Evolutionary conservation across 2,113 vertebrate species (phyloP).

Genomic region (Sphaerodactylus townsendi): DNA sequence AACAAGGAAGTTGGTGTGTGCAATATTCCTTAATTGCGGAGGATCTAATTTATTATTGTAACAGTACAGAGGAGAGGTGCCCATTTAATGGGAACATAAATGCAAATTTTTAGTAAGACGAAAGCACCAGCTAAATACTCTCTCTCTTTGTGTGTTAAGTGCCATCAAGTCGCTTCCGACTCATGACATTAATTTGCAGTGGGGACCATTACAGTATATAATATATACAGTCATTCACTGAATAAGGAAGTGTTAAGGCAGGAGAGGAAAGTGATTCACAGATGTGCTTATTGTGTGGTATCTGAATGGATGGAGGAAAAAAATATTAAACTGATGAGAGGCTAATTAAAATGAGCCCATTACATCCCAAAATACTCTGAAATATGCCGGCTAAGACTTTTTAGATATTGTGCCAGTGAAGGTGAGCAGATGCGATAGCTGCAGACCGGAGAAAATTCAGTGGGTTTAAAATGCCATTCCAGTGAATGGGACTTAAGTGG

Average conservation of each 20-base stretch:
- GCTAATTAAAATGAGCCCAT: constrained; percentile 55
- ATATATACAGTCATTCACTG: constrained; percentile 50
- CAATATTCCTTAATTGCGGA: constrained; percentile 39
- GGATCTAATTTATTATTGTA: constrained; percentile 51
- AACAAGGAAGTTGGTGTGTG: constrained; percentile 5
- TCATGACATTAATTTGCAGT: constrained; percentile 51
- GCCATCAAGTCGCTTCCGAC: too few relatives aligned
- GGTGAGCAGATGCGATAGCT: neutral
- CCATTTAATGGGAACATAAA: constrained; percentile 47
- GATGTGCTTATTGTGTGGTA: constrained; percentile 55
- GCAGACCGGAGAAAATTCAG: constrained; percentile 18
- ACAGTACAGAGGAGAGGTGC: constrained; percentile 17
- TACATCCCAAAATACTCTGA: constrained; percentile 58
- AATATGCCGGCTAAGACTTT: neutral
- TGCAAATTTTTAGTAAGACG: constrained; percentile 39
- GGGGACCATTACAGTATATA: constrained; percentile 53
- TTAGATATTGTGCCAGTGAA: neutral
- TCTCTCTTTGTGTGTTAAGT: constrained; percentile 23
- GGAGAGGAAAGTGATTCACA: constrained; percentile 49
- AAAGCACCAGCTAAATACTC: constrained; percentile 42
- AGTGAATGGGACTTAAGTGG: neutral
- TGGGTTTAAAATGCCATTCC: constrained; percentile 26
- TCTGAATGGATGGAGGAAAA: constrained; percentile 49
- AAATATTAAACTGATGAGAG: constrained; percentile 59
- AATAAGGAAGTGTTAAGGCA: constrained; percentile 45